Evolutionary conservation across 2,888 invertebrate species (phyloP).

Genomic region (Melangyna quadrimaculata): DNA sequence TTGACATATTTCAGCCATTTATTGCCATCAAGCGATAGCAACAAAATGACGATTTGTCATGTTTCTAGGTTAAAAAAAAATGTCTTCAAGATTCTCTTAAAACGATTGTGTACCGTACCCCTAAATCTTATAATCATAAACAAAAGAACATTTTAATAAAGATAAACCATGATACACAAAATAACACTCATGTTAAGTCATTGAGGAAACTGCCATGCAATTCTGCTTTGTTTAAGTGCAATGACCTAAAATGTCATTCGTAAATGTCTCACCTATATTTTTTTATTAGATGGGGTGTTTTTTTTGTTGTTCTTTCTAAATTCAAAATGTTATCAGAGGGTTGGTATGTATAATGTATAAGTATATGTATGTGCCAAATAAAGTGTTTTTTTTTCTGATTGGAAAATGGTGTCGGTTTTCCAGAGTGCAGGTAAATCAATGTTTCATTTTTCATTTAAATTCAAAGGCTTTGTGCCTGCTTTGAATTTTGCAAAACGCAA

Average conservation of each 20-base stretch:
- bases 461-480: not conserved
- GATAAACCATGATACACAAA: not conserved
- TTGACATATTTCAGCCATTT: too few species aligned
- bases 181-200: not conserved
- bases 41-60: too few species aligned
- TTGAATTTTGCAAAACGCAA: not conserved
- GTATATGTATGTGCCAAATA: slow-evolving; percentile 13
- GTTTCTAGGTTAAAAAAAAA: too few species aligned
- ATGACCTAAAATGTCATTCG: slow-evolving; percentile 20
- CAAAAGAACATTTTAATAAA: not conserved
- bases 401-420: slow-evolving; percentile 4
- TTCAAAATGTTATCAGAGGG: not conserved
- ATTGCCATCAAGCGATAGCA: too few species aligned
- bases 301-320: not conserved
- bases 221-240: slow-evolving; percentile 18
- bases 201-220: not conserved
- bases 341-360: too few species aligned
- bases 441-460: not conserved
- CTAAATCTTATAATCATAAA: not conserved
- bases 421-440: not conserved
- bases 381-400: slow-evolving; percentile 21
- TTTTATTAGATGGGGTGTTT: slow-evolving; percentile 8
- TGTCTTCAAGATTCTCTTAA: not conserved
- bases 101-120: too few species aligned
- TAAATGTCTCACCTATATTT: slow-evolving; percentile 26